Percentiles rank a stretch among this genome's conserved stretches.
These are phyloP conservation scores for Tetropium fuscum DNA, from an alignment of 2,888 invertebrate genomes.

Conservation along the genomic window DNA sequence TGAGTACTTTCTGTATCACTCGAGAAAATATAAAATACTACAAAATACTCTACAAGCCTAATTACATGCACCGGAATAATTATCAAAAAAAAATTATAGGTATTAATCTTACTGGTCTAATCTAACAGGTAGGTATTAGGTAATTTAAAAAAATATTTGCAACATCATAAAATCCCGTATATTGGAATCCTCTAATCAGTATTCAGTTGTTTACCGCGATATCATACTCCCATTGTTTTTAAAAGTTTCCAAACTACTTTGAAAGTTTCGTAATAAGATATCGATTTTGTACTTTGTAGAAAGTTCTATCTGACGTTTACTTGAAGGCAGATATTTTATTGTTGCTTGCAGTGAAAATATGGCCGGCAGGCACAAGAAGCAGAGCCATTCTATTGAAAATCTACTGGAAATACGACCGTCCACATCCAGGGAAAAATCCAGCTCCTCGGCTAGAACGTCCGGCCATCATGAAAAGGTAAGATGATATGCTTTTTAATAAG, in stretches of 20 bases:
- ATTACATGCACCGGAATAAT: no score
- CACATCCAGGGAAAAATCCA: slow-evolving; percentile 56
- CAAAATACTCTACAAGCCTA: no score
- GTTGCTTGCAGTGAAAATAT: slow-evolving; percentile 56
- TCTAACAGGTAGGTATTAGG: no score
- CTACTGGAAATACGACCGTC: slow-evolving; percentile 67
- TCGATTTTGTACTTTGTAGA: slow-evolving; percentile 54
- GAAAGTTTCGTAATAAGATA: slow-evolving; percentile 62
- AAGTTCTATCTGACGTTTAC: slow-evolving; percentile 38
- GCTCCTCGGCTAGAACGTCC: slow-evolving; percentile 38
- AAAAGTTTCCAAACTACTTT: slow-evolving; percentile 61
- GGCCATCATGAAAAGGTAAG: slow-evolving; percentile 67
- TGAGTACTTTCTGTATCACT: no score
- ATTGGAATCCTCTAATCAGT: slow-evolving; percentile 53
- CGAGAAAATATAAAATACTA: no score
- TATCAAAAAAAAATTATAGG: no score
- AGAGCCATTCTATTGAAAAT: slow-evolving; percentile 70
- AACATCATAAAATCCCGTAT: slow-evolving; percentile 27
- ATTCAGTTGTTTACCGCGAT: slow-evolving; percentile 61
- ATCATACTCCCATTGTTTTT: slow-evolving; percentile 63
- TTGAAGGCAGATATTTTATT: slow-evolving; percentile 52
- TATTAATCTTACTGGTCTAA: no score
- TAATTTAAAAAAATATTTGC: slow-evolving; percentile 1
- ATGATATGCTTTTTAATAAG: no score
- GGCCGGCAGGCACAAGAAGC: slow-evolving; percentile 65